Evolutionary conservation across 2,797 vertebrate species (phyloP).

Genomic region (Neosalanx taihuensis): DNA sequence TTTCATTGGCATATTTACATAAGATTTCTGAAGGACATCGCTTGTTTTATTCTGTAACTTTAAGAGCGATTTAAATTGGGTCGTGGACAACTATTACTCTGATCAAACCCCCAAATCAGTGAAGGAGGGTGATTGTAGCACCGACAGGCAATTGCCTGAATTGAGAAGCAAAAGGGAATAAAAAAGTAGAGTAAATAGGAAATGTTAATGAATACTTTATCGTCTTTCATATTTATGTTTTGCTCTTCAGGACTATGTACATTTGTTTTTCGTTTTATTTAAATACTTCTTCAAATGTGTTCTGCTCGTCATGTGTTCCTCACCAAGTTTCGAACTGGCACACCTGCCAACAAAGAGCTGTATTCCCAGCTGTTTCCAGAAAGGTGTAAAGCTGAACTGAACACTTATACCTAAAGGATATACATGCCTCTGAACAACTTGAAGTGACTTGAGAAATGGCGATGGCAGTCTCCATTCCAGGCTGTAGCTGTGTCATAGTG

Average conservation of each 20-base stretch:
- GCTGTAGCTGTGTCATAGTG: background rate
- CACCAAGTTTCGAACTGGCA: no score
- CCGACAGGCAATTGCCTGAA: constrained; percentile 42
- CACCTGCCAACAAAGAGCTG: background rate
- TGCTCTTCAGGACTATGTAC: no score
- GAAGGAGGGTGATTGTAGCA: constrained; percentile 25
- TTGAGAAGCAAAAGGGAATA: constrained; percentile 37
- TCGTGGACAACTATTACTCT: background rate
- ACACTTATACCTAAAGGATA: background rate
- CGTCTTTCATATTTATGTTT: no score
- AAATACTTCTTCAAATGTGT: no score
- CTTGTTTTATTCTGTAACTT: background rate
- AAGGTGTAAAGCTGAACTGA: background rate
- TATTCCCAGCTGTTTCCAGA: background rate
- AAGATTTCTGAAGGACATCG: background rate
- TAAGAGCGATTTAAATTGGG: background rate
- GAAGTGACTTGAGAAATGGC: background rate
- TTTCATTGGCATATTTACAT: no score
- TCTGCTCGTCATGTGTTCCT: no score
- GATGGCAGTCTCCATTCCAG: no score
- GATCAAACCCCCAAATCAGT: constrained; percentile 1
- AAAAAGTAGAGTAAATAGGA: constrained; percentile 29
- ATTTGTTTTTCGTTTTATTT: no score
- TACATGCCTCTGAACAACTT: background rate
- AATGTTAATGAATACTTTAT: no score